These are phyloP conservation scores for Psittacara wagleri DNA, from an alignment of 2,113 vertebrate species.

Conservation along the genomic window DNA sequence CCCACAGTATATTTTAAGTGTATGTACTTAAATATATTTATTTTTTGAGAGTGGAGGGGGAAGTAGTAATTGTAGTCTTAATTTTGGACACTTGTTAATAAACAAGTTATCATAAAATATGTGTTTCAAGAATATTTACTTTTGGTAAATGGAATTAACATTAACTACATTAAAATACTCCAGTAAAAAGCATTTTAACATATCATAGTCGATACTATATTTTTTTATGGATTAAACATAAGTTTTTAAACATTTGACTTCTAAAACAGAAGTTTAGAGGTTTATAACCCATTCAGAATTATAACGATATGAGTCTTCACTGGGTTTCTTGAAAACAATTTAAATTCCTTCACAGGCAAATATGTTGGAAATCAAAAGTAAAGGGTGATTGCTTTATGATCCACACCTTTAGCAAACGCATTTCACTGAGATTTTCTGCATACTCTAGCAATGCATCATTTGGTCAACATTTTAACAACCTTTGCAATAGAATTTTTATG, in stretches of 20 bases:
- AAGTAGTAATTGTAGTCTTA: background rate
- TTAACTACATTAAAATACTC: background rate
- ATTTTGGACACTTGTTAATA: background rate
- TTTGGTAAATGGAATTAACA: background rate
- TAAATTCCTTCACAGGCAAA: constrained; percentile 30
- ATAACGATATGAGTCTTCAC: background rate
- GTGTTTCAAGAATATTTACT: background rate
- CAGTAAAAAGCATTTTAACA: background rate
- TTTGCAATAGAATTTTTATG: constrained; percentile 39
- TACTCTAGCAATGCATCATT: constrained; percentile 42
- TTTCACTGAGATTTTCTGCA: constrained; percentile 40
- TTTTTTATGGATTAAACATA: background rate
- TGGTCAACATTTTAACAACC: constrained; percentile 46
- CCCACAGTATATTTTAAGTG: background rate
- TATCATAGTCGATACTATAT: background rate
- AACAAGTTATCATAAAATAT: background rate
- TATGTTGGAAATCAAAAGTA: constrained; percentile 28
- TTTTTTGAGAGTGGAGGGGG: background rate
- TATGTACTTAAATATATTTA: background rate
- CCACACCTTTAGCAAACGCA: background rate
- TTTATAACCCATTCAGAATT: constrained; percentile 25
- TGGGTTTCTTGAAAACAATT: constrained; percentile 27
- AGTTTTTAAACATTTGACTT: background rate
- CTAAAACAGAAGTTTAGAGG: background rate
- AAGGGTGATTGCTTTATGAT: constrained; percentile 36